Conservation (phyloP, 2,888 invertebrate species). For the Iphiclides podalirius region DNA sequence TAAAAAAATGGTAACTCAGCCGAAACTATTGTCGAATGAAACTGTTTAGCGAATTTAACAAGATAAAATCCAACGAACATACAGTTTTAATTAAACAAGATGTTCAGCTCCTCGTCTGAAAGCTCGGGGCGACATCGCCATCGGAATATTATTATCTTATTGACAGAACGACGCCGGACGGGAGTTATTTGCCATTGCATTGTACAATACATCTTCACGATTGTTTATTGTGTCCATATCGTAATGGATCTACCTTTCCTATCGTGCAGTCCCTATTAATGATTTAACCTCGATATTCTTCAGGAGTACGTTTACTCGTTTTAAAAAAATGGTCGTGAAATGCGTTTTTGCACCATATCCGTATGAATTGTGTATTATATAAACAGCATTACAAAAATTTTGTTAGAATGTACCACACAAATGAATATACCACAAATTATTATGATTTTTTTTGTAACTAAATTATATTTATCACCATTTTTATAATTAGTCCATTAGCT, state of each 20-base stretch:
- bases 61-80: too few relatives aligned
- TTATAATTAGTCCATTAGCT: too few relatives aligned
- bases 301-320: constrained; percentile 6
- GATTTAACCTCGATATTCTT: constrained; percentile 21
- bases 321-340: constrained; percentile 9
- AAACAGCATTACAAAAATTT: too few relatives aligned
- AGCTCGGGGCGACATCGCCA: constrained; percentile 29
- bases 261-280: constrained; percentile 17
- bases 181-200: constrained; percentile 38
- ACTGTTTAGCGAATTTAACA: too few relatives aligned
- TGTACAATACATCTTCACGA: constrained; percentile 30
- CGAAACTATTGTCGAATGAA: too few relatives aligned
- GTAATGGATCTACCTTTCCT: constrained; percentile 31
- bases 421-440: too few relatives aligned
- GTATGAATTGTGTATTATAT: too few relatives aligned
- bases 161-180: constrained; percentile 38
- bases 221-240: constrained; percentile 34
- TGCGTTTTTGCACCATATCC: neutral
- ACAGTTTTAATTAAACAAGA: too few relatives aligned
- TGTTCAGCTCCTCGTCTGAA: constrained; percentile 31
- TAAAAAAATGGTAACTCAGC: too few relatives aligned
- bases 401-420: too few relatives aligned
- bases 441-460: too few relatives aligned
- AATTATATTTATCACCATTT: too few relatives aligned
- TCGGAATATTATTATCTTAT: constrained; percentile 41